Conservation (phyloP, 2,113 vertebrate species). For the mouse (Mus musculus) region GRCm39 chr4:139478501-139479000, state of each 20-base stretch:
- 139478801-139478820: accelerated
- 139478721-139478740: background rate
- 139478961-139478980: accelerated
- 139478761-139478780: background rate
- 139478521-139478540: background rate
- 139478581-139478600: background rate
- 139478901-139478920: background rate
- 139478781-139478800: background rate
- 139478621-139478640: accelerated
- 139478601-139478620: background rate
- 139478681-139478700: background rate
- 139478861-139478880: background rate
- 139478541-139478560: background rate
- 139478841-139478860: background rate
- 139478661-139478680: accelerated
- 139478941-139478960: background rate
- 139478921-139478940: background rate
- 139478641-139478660: background rate
- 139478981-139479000: background rate
- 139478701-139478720: background rate
- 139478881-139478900: background rate
- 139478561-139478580: background rate
- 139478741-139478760: background rate
- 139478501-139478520: accelerated
- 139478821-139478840: too few relatives aligned